A percentile compares a stretch with the other conserved stretches of the same genome.
Conservation (phyloP, 2,113 vertebrate species). For the Rhinoderma darwinii region DNA sequence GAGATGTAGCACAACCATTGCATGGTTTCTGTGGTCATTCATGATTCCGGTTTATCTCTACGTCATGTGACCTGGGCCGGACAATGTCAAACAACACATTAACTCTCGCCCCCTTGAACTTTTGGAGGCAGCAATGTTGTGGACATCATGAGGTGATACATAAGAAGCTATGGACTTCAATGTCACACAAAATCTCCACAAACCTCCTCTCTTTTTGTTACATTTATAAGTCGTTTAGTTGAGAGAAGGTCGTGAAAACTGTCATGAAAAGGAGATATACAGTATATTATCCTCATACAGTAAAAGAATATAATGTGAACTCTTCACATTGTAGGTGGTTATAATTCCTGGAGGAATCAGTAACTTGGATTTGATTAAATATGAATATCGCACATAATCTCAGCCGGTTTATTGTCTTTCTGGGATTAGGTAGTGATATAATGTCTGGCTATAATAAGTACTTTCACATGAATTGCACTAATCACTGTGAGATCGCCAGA, state of each 20-base stretch:
- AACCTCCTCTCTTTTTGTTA: not conserved
- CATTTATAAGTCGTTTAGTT: not conserved
- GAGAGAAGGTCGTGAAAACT: not conserved
- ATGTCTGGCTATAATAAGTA: slow-evolving; percentile 52
- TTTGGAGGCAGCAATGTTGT: not conserved
- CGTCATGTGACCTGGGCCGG: not conserved
- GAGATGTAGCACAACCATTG: not conserved
- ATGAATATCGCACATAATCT: slow-evolving; percentile 55
- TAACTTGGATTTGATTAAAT: slow-evolving; percentile 58
- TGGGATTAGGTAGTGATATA: slow-evolving; percentile 59
- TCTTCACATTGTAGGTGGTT: slow-evolving; percentile 52
- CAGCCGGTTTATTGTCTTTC: slow-evolving; percentile 57
- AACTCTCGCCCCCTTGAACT: not conserved
- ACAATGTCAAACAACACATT: not conserved
- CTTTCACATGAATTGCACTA: slow-evolving; percentile 51
- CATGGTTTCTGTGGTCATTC: not conserved
- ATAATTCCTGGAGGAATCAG: slow-evolving; percentile 42
- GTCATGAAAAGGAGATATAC: not conserved
- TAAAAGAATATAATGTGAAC: slow-evolving; percentile 34
- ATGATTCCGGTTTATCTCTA: not conserved
- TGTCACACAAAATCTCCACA: not conserved
- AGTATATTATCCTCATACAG: slow-evolving; percentile 15
- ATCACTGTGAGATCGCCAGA: slow-evolving; percentile 37
- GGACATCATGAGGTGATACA: not conserved
- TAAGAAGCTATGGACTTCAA: too few species aligned